Percentiles rank a stretch among this genome's conserved stretches.
phyloP scores from a whole-genome alignment of 1,140 invertebrate species.

The Druon quercuslanigerum region DNA sequence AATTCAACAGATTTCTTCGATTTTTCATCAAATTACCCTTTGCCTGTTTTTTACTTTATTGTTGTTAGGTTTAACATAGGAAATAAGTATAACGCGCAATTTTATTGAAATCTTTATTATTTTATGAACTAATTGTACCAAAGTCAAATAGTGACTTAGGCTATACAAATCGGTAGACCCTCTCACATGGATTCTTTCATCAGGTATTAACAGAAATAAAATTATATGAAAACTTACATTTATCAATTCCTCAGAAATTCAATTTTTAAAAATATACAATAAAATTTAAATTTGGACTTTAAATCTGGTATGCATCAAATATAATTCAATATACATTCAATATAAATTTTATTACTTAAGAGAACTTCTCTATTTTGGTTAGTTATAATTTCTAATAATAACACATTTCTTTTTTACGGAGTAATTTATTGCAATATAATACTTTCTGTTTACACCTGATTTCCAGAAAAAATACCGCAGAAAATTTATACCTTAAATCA shows the following conservation, averaged over 20 bases:
- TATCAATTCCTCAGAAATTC: conserved; percentile 41
- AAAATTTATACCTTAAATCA: conserved; percentile 63
- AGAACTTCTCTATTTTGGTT: no score
- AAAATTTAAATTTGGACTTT: no score
- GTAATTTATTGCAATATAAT: background rate
- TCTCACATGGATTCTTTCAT: conserved; percentile 14
- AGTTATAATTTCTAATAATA: background rate
- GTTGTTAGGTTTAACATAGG: no score
- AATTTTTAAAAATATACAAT: background rate
- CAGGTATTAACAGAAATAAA: conserved; percentile 2
- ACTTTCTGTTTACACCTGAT: conserved; percentile 38
- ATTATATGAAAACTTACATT: background rate
- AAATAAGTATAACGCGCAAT: background rate
- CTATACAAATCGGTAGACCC: conserved; percentile 60
- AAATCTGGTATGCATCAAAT: no score
- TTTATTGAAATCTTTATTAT: conserved; percentile 37
- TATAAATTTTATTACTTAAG: no score
- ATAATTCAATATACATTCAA: no score
- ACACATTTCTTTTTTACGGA: conserved; percentile 10
- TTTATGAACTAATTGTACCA: conserved; percentile 47
- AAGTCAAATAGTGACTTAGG: conserved; percentile 61
- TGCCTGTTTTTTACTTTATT: no score
- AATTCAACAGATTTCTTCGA: no score
- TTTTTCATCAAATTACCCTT: no score
- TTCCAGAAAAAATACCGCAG: conserved; percentile 44